Percentiles rank a stretch among this genome's conserved stretches.
These are phyloP conservation scores for Clamator glandarius DNA, from an alignment of 2,797 vertebrate genomes.

Conservation along the genomic window DNA sequence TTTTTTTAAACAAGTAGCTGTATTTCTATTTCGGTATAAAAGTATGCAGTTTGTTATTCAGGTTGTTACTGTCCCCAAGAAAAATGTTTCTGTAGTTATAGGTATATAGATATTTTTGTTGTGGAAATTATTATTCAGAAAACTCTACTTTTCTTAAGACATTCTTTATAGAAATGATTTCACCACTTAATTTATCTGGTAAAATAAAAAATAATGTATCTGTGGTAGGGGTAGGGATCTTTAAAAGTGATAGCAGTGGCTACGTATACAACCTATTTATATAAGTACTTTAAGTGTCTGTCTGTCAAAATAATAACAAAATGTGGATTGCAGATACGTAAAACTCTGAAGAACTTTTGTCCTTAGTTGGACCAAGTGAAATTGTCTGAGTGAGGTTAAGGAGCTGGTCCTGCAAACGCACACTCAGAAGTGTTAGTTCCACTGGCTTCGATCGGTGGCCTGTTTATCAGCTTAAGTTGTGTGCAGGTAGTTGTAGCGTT, in stretches of 20 bases:
- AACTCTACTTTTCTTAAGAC: conserved; percentile 72
- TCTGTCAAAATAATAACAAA: conserved; percentile 33
- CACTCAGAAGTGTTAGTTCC: not conserved
- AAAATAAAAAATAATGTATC: conserved; percentile 64
- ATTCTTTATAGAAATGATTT: conserved; percentile 49
- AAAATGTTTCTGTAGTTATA: conserved; percentile 69
- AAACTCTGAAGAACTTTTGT: not conserved
- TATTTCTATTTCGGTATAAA: conserved; percentile 63
- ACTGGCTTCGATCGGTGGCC: not conserved
- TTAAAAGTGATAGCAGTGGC: conserved; percentile 65
- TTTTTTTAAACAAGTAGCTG: conserved; percentile 13
- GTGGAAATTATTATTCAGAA: conserved; percentile 72
- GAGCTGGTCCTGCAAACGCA: not conserved
- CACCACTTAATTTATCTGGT: conserved; percentile 66
- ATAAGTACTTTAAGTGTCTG: conserved; percentile 68
- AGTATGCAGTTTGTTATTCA: conserved; percentile 55
- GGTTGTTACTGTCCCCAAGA: conserved; percentile 58
- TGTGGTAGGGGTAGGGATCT: conserved; percentile 74
- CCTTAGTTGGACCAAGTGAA: not conserved
- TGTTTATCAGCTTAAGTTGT: not conserved
- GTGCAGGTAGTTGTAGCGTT: not conserved
- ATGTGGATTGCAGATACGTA: not conserved
- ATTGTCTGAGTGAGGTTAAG: not conserved
- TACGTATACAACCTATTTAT: conserved; percentile 76
- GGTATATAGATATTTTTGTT: conserved; percentile 72